Evolutionary conservation across 2,797 vertebrate species (phyloP), one percentile per base, ranked within the genome.

Genomic region (Urocyon cinereoargenteus): DNA sequence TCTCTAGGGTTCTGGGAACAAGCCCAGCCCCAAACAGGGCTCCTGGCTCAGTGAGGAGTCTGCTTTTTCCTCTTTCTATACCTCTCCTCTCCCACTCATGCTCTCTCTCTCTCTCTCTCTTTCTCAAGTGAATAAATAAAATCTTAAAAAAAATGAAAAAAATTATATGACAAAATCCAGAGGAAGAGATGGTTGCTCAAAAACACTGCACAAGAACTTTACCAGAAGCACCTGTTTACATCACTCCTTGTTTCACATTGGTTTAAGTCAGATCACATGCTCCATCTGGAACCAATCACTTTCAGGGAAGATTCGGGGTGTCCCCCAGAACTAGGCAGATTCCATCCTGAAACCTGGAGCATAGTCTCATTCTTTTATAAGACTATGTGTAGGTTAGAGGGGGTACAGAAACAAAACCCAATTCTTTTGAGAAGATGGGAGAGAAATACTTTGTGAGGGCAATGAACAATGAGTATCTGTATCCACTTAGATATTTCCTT

Each of bases 351-450:
- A 61, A 64, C 0, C 34, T 36, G 1, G n/a, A 34, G 1, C 9
- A 53, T 55, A 66, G 24, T 24, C 8, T 57, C 22, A 0, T 53
- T 89, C 53, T 64, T 36, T 31, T 59, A 49, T 49, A 87, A 21
- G 5, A 21, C 1, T 31, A 12, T 18, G 19, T 36, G 28, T 13
- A 36, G 26, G 18, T 6, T 34, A 94, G 31, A 18, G 73, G 18
- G 2, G n/a, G n/a, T 19, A 12, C 31, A 24, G 2, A 88, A 45
- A 34, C 8, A 49, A 81, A 34, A 45, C 36, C 36, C 2, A 66
- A 28, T 72, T 89, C 11, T 51, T 10, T 1, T 0, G 18, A n/a
- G 2, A 7, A 64, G 51, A 31, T 0, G 0, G 1, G 22, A 78
- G 3, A 31, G n/a, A 87, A 92, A 59, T 3, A 82, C 14, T 14